Conservation (phyloP, 2,113 vertebrate species). For the Emydocephalus ijimae region DNA sequence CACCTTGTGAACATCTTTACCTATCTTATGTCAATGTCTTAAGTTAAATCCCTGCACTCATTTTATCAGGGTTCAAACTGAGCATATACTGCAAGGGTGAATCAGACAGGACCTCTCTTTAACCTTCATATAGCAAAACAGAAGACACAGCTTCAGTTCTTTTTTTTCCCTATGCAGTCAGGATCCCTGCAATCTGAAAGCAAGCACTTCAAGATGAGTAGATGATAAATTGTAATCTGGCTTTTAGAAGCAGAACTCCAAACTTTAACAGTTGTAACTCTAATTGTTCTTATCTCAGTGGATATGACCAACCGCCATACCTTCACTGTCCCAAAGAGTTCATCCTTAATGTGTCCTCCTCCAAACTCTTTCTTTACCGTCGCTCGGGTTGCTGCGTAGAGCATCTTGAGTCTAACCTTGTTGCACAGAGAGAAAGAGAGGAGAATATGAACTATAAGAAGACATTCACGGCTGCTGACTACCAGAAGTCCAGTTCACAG, state of each 20-base stretch:
- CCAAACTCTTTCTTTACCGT: constrained; percentile 99
- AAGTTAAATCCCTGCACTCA: background rate
- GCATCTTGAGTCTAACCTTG: constrained; percentile 97
- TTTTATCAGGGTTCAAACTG: background rate
- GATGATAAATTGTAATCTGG: background rate
- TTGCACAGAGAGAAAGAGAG: background rate
- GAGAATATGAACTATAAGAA: background rate
- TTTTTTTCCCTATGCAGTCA: background rate
- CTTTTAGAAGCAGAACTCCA: background rate
- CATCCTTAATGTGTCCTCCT: constrained; percentile 92
- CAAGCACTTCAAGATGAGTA: background rate
- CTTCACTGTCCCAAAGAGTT: constrained; percentile 94
- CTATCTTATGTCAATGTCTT: background rate
- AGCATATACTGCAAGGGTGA: background rate
- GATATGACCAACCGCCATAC: constrained; percentile 49
- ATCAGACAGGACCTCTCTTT: background rate
- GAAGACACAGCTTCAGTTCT: background rate
- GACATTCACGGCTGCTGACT: accelerated
- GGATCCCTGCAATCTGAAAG: background rate
- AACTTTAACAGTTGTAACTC: background rate
- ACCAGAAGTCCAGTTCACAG: background rate
- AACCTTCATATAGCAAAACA: background rate
- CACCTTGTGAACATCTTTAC: background rate
- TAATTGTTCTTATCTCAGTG: background rate
- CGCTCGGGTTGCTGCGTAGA: constrained; percentile 95